Evolutionary conservation across 2,113 vertebrate genomes (phyloP), one percentile per base, ranked within the genome.

Genomic region (Centrocercus urophasianus): DNA sequence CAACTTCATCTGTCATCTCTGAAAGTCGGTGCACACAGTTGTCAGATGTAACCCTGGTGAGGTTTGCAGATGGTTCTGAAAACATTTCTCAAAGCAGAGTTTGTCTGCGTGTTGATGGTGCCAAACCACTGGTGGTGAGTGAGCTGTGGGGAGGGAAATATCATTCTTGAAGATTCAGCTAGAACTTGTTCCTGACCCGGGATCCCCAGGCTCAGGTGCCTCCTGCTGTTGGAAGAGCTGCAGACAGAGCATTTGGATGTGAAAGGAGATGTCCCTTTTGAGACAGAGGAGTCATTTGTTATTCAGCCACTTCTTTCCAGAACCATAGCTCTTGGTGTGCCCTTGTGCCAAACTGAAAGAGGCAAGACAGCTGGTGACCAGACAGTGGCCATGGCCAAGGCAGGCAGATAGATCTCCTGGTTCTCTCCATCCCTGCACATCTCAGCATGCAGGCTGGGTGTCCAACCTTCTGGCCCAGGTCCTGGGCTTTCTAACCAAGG

Each of bases 91-190:
- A 63, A 30, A 61, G 60, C 10, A 69, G 69, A 71, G 32, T 45
- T 61, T 42, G 25, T 66, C 24, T 10, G 0, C 24, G 38, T 4
- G 38, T 56, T 60, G 34, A 17, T 54, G 45, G 8, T 10, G 5
- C 9, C 13, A 69, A 40, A 73, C 1, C n/a, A 11, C 12, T 6
- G 45, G 1, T 0, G 66, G 66, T 91, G 8, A 28, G 8, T 3
- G 38, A 65, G 30, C 27, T 22, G 48, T 50, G 11, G 54, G 32
- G 28, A 85, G 52, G 47, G 60, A 57, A 40, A 5, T 0, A 1
- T 22, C 8, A 60, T 88, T 28, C 64, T 7, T 3, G 2, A 42
- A n/a, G 12, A 34, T 76, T 90, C 27, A 13, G 38, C 21, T n/a
- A 52, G 61, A 86, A 57, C 7, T 56, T 40, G 7, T 12, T 40